Evolutionary conservation across 2,888 invertebrate species (phyloP), one percentile per base, ranked within the genome.

Genomic region (Fragum sueziense): DNA sequence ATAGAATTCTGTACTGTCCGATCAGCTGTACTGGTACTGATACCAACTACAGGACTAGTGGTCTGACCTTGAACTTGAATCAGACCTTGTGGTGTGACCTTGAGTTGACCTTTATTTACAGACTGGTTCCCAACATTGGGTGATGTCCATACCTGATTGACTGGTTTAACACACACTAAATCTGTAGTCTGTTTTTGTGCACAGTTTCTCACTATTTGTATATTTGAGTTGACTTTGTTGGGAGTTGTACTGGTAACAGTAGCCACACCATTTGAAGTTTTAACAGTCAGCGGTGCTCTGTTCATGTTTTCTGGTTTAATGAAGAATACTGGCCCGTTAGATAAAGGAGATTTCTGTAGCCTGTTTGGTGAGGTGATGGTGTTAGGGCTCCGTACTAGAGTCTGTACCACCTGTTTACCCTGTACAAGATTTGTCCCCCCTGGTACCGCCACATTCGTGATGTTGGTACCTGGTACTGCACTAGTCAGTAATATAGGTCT

Each of bases 41-140:
- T 57, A 9, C 52, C 65, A 22, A 67, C 34, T 20, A 34, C 31
- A 27, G 57, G 17, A 31, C 54, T 68, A 17, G 25, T 68, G n/a
- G n/a, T 37, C 41, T 78, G 78, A 52, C 82, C 76, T 73, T 76
- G 75, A 72, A 82, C 75, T 59, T 82, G 78, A 29, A 86, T 85
- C 17, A 87, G 67, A 65, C 87, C 87, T 67, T 87, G 85, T 76
- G 86, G 77, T n/a, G 87, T 87, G 29, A 87, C 87, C 76, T 85
- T 85, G 20, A 87, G 74, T 54, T 86, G 86, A 80, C 85, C 84
- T 81, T 79, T 79, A 20, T 73, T 54, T 11, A 62, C n/a, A 54
- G 76, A 72, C 68, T 74, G 79, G 62, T 54, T 79, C 9, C 59
- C 70, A 9, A 14, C 14, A 37, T n/a, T n/a, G 20, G 62, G 52